A percentile compares a stretch with the other conserved stretches of the same genome.
Evolutionary conservation across 1,140 invertebrate species (phyloP).

Genomic region (Zaprionus davidi): DNA sequence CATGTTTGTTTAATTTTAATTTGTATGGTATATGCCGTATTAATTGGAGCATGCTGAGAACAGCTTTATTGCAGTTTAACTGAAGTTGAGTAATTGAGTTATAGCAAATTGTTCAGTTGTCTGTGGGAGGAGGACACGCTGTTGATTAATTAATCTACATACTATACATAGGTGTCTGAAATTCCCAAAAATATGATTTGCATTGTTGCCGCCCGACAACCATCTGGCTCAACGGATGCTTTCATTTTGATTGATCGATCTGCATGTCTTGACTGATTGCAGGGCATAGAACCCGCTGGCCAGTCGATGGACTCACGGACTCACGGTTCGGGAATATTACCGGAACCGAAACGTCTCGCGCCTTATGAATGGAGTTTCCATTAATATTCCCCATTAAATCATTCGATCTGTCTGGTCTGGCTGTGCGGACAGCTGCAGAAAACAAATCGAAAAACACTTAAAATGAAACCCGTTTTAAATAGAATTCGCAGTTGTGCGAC

Average conservation of each 20-base stretch:
- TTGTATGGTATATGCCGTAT: too few relatives aligned
- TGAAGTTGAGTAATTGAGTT: not conserved
- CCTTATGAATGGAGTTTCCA: constrained; percentile 65
- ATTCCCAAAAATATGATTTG: constrained; percentile 24
- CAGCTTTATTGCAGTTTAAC: not conserved
- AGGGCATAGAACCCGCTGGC: constrained; percentile 41
- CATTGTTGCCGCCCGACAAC: constrained; percentile 11
- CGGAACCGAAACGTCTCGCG: constrained; percentile 21
- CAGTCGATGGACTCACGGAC: not conserved
- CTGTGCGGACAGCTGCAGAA: not conserved
- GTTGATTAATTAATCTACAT: constrained; percentile 34
- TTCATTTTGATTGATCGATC: constrained; percentile 47
- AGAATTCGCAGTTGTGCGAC: constrained; percentile 23
- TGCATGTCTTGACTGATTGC: constrained; percentile 32
- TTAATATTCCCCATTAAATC: constrained; percentile 38
- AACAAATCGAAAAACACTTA: constrained; percentile 1
- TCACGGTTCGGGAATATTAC: constrained; percentile 16
- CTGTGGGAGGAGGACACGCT: constrained; percentile 8
- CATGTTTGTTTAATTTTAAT: too few relatives aligned
- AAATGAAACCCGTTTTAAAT: constrained; percentile 38
- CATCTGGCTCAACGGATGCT: constrained; percentile 28
- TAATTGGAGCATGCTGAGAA: too few relatives aligned
- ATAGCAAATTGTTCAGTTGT: constrained; percentile 6
- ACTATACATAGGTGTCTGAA: constrained; percentile 4
- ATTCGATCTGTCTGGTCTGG: not conserved